Evolutionary conservation across 2,888 invertebrate genomes (phyloP), one percentile per base, ranked within the genome.

Genomic region (Quadroppia sp.): DNA sequence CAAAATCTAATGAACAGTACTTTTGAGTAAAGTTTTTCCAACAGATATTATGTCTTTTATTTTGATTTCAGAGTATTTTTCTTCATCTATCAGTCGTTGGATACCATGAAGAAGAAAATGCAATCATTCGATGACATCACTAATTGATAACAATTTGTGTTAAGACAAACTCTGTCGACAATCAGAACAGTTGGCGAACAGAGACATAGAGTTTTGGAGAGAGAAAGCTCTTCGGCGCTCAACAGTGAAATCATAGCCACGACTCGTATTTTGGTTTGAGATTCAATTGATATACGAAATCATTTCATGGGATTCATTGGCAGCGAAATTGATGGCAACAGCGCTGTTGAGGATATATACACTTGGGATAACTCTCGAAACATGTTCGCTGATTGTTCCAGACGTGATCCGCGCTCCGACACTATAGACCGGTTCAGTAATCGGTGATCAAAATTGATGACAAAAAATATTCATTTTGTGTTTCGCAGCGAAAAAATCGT

Each of bases 281-380:
- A 64, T 64, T 64, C 36, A 64, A 64, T n/a, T 64, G 64, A 64
- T 64, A 64, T 64, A 64, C 64, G n/a, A 64, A 64, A 64, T 64
- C 64, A 64, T 13, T 15, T 15, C 36, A 64, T 36, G 64, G 64
- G 64, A 64, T 64, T 64, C 64, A 64, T 64, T 64, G 64, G 11
- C n/a, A 64, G 64, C 32, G 64, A 64, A 64, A 64, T 64, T 32
- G 64, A 64, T 40, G 64, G 36, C 20, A 64, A 36, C 28, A 28
- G n/a, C n/a, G n/a, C 64, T 36, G 36, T 64, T 64, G 64, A 13
- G 30, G 11, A 13, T 15, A 4, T 11, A 61, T 64, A 64, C 64
- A 36, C 64, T 1, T n/a, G 64, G 64, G 64, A 64, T 64, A 59
- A 13, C 28, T 64, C 30, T 64, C n/a, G 20, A 64, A 64, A 64